Base-by-base conservation (phyloP, 2,113 vertebrate species). In the Cyanoramphus novaezelandiae region DNA sequence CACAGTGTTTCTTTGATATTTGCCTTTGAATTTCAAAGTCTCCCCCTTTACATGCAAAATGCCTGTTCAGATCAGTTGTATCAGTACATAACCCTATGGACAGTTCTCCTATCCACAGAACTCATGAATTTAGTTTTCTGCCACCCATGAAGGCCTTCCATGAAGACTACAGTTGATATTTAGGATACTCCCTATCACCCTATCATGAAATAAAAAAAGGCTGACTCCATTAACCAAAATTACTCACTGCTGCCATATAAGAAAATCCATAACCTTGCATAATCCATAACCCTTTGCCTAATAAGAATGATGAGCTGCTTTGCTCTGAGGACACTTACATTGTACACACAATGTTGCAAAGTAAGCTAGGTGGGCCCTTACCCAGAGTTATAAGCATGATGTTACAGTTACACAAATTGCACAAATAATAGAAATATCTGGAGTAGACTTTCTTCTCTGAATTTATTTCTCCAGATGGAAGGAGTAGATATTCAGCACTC, bases 81-180 rank as follows among this genome's bases (percentile, higher is more conserved):
- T 43, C 47, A 47, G 20, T 43, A 67, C 27, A n/a, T 28, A 70
- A 52, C 27, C n/a, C 27, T 24, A 24, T 10, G n/a, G 75, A 52
- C 9, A 86, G 35, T 7, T 65, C 86, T 67, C 39, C 27, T 74
- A 13, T 1, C 12, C 21, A 5, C 57, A 70, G 88, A 86, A 57
- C 0, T 0, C 1, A 0, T 37, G 2, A 59, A 43, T 80, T 82
- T 49, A 10, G 17, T 77, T 90, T 67, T 81, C 43, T 39, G 49
- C 18, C 41, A 76, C 21, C 10, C 31, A 17, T 13, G 5, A 84
- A 60, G 37, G 67, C 6, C 11, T 86, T 70, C 19, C n/a, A 46
- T 16, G 29, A 82, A 86, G 72, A 68, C 27, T 20, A 39, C 12
- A 28, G 16, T 6, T 78, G 1, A 1, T 43, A 86, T 19, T 44